A percentile compares a stretch with the other conserved stretches of the same genome.
Conservation (phyloP, 2,888 invertebrate species). For the Drosophila crucigera region DNA sequence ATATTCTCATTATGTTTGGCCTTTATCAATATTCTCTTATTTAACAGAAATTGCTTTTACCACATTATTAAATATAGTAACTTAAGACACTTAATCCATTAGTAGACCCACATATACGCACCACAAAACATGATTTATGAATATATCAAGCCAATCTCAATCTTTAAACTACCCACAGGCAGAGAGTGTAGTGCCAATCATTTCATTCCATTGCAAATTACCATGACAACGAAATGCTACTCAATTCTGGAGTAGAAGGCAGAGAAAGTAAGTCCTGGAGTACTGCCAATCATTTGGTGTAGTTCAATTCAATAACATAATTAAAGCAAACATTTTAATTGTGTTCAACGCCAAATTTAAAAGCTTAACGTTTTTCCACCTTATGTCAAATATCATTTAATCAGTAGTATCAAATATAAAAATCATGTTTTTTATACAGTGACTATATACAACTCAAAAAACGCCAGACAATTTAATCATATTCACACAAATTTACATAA, state of each 20-base stretch:
- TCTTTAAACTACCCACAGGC: background rate
- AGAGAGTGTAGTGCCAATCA: background rate
- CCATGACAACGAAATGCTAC: background rate
- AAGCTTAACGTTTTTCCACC: no score
- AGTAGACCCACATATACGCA: background rate
- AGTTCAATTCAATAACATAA: background rate
- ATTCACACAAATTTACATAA: background rate
- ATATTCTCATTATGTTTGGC: no score
- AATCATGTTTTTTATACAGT: background rate
- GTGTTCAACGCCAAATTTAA: background rate
- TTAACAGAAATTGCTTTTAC: background rate
- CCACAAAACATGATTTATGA: background rate
- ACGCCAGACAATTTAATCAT: background rate
- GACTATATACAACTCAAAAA: background rate
- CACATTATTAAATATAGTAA: background rate
- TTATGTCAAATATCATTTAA: background rate
- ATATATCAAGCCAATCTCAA: background rate
- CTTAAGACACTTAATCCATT: background rate
- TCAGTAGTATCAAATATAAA: background rate
- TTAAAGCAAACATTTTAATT: background rate
- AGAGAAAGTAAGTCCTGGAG: background rate
- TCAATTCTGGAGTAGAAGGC: background rate
- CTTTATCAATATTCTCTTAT: background rate
- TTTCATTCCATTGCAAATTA: background rate
- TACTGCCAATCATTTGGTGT: background rate